Base-by-base conservation (phyloP, 2,797 vertebrate genomes). In the Sebastes aleutianus region DNA sequence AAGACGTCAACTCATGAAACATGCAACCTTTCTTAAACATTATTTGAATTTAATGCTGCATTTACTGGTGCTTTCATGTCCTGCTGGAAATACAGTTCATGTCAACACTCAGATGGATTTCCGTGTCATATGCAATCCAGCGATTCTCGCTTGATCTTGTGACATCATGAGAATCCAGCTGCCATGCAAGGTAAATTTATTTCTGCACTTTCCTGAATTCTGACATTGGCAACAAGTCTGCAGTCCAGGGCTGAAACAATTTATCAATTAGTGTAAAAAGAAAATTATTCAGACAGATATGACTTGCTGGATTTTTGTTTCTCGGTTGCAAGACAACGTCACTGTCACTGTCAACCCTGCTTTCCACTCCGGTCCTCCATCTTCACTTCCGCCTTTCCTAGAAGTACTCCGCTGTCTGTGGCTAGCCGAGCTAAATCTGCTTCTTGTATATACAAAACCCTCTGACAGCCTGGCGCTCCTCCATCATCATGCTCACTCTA, bases 401-500 rank as follows among this genome's bases (percentile, higher is more conserved):
- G 50, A 81, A 76, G 47, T 3, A 4, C n/a, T 58, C 58, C 3
- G 32, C 32, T 1, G 14, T 65, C 31, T 76, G 75, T 27, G 76
- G 71, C 34, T 3, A 47, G 14, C 26, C 4, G 76, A 70, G 79
- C 73, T 83, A 24, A 81, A 81, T 89, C 43, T 43, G 50, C 50
- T 39, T 74, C 69, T 20, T 65, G 53, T 77, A 32, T 74, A 76
- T 22, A 80, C 58, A 77, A 77, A 79, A 59, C 47, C 47, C 20
- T 67, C 27, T 20, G 64, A 78, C 80, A 39, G 56, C 57, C 79
- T 36, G 4, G 74, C 11, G 69, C 68, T 36, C 50, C 74, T 66
- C 79, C 74, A 11, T 86, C 82, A 74, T 72, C 67, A 32, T 5
- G 32, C 78, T 65, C 74, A 5, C 39, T 24, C 76, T 80, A 36